A percentile compares a stretch with the other conserved stretches of the same genome.
Evolutionary conservation across 2,113 vertebrate genomes (phyloP).

Genomic region (Solea solea): DNA sequence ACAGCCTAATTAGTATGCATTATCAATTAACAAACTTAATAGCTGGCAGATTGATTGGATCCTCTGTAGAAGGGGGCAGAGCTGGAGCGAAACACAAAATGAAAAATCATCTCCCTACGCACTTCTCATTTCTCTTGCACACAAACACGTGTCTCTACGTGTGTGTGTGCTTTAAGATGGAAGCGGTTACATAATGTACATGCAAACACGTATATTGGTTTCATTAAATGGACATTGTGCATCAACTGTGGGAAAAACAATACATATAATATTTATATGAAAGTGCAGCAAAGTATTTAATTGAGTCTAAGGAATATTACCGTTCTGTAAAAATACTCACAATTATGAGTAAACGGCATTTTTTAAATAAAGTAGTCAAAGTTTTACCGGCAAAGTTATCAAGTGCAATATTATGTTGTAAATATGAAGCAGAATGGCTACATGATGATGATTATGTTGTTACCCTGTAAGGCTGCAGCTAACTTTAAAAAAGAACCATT

Average conservation of each 20-base stretch:
- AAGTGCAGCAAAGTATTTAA: not conserved
- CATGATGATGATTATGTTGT: too few species aligned
- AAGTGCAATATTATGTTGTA: too few species aligned
- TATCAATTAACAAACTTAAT: slow-evolving; percentile 99
- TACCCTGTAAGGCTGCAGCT: too few species aligned
- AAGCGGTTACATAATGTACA: not conserved
- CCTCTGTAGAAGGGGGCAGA: slow-evolving; percentile 91
- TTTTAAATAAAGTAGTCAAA: not conserved
- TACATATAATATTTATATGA: not conserved
- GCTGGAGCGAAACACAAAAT: slow-evolving; percentile 94
- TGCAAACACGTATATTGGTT: not conserved
- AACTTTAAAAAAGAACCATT: too few species aligned
- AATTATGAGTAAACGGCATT: not conserved
- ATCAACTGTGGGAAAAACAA: not conserved
- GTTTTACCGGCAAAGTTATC: not conserved
- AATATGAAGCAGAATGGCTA: too few species aligned
- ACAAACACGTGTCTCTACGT: slow-evolving; percentile 2
- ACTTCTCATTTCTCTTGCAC: slow-evolving; percentile 69
- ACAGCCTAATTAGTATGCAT: slow-evolving; percentile 99
- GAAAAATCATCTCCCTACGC: slow-evolving; percentile 91
- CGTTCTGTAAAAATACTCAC: not conserved
- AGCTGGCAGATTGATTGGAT: slow-evolving; percentile 99
- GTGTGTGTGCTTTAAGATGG: not conserved
- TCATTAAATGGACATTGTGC: not conserved
- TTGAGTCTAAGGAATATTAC: not conserved